These are phyloP conservation scores for Platorchestia sp. DNA, from an alignment of 1,140 invertebrate genomes.

Conservation along the genomic window DNA sequence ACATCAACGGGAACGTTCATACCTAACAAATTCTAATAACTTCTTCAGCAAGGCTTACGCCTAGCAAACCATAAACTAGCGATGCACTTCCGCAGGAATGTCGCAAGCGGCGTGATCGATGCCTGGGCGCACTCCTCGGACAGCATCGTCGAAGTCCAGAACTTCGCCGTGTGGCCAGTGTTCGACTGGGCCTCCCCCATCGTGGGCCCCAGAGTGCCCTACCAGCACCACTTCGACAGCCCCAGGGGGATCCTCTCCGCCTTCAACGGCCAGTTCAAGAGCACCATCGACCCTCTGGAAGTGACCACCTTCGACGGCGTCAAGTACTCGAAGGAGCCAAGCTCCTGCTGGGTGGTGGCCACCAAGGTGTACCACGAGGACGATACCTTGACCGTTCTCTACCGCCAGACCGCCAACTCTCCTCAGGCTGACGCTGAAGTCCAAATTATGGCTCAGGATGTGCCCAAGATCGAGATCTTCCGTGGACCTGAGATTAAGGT, in stretches of 20 bases:
- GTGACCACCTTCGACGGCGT: slow-evolving; percentile 25
- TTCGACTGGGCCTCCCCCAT: neutral
- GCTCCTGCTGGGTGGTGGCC: slow-evolving; percentile 31
- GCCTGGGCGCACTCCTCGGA: slow-evolving; percentile 6
- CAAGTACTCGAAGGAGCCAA: neutral
- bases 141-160: neutral
- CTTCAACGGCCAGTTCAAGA: neutral
- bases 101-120: slow-evolving; percentile 15
- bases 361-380: neutral
- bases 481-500: neutral
- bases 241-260: neutral
- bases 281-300: neutral
- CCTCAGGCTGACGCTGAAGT: neutral
- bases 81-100: neutral
- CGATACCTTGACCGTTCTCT: neutral
- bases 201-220: neutral
- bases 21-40: no score
- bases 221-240: slow-evolving; percentile 43
- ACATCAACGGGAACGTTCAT: no score
- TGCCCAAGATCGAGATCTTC: neutral
- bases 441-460: neutral
- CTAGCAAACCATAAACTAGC: no score
- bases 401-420: neutral
- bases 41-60: no score
- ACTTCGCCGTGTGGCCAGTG: slow-evolving; percentile 15